phyloP scores from a whole-genome alignment of 2,113 vertebrate species.

The Acrocephalus kingi region DNA sequence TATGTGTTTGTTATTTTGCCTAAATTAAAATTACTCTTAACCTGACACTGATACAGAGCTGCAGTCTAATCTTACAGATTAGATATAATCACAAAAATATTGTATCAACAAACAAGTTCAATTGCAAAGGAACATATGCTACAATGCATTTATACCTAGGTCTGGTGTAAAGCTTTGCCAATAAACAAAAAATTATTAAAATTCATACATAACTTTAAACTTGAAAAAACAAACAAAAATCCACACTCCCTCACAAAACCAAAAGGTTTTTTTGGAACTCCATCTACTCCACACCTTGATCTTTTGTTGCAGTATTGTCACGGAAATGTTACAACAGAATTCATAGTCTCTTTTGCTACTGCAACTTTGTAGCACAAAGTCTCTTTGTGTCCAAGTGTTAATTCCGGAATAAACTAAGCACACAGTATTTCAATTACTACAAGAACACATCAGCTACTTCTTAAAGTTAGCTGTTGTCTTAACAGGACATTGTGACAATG shows the following conservation, averaged over 20 bases:
- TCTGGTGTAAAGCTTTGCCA: not conserved
- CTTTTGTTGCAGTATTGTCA: not conserved
- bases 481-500: not conserved
- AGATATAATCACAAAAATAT: not conserved
- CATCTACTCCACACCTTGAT: not conserved
- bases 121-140: not conserved
- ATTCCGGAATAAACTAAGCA: not conserved
- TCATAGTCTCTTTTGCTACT: not conserved
- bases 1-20: not conserved
- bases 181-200: not conserved
- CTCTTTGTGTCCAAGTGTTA: not conserved
- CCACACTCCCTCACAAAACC: not conserved
- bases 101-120: not conserved
- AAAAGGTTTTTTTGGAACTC: not conserved
- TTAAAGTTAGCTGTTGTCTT: not conserved
- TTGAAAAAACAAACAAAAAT: not conserved
- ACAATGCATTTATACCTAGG: not conserved
- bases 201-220: not conserved
- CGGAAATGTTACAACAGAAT: not conserved
- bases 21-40: not conserved
- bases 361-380: not conserved
- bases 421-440: not conserved
- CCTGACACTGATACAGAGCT: not conserved
- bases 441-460: not conserved
- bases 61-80: not conserved